Base-by-base conservation (phyloP, 2,113 vertebrate genomes). In the Oriolus oriolus region DNA sequence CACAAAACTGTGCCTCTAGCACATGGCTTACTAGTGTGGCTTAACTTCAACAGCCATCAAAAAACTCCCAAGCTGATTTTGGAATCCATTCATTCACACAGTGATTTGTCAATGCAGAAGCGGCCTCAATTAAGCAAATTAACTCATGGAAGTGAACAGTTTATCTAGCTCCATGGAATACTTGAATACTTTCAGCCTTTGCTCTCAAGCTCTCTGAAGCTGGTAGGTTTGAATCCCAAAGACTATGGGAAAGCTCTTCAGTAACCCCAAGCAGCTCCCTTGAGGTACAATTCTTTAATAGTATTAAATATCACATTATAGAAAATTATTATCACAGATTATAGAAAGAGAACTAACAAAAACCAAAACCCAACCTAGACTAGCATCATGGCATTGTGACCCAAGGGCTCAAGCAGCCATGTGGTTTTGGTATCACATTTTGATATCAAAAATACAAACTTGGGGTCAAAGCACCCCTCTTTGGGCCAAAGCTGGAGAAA, bases 61-160 rank as follows among this genome's bases (percentile, higher is more conserved):
- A 60, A 52, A 94, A 90, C 61, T 92, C 79, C 66, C 93, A 93
- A 75, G 79, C 53, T 82, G 82, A 7, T 86, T 94, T 31, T 81
- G 79, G 73, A 96, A 95, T 64, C 90, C 33, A 23, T 80, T 95
- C 66, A 94, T 71, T 93, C 92, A 90, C 59, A 89, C 79, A 84
- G 60, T 30, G 53, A 76, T 87, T 16, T 88, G 68, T 74, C 79
- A 90, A 56, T 26, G 76, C 87, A 94, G 71, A 94, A 94, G 82
- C 2, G 12, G 71, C 54, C 70, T 84, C 71, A 56, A 37, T 12
- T 27, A 75, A 61, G 68, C 60, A 88, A 93, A 95, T 66, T 74
- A 84, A 84, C 35, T 59, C 45, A 77, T 77, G 59, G 82, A 91
- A 83, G 50, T 3, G 2, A 87, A 35, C 0, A 0, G 59, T 60